phyloP scores from a whole-genome alignment of 1,140 invertebrate species.

The Ostrea denselamellosa region DNA sequence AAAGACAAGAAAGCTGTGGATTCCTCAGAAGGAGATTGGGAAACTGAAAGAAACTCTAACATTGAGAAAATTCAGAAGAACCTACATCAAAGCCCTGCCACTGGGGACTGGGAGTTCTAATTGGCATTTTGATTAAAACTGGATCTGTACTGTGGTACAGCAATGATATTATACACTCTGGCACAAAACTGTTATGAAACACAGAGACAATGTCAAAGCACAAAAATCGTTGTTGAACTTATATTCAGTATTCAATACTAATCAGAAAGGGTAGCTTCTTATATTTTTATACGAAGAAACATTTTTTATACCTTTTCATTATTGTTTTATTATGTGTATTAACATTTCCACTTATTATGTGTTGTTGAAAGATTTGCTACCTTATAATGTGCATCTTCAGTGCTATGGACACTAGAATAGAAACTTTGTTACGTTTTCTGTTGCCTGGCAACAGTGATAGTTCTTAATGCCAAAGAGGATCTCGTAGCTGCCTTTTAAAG shows the following conservation, averaged over 20 bases:
- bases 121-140: background rate
- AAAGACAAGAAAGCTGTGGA: conserved; percentile 71
- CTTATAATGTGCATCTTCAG: conserved; percentile 23
- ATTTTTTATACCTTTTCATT: conserved; percentile 59
- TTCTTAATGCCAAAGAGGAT: conserved; percentile 44
- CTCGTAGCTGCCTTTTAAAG: conserved; percentile 44
- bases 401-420: conserved; percentile 41
- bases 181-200: conserved; percentile 21
- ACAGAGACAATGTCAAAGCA: background rate
- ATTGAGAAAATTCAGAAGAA: conserved; percentile 73
- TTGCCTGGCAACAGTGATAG: conserved; percentile 33
- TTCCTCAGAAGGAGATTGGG: conserved; percentile 65
- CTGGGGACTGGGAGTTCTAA: conserved; percentile 76
- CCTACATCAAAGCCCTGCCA: conserved; percentile 62
- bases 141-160: background rate
- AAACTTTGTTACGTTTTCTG: conserved; percentile 34
- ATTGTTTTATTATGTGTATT: conserved; percentile 23
- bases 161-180: conserved; percentile 21
- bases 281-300: conserved; percentile 60
- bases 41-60: conserved; percentile 65
- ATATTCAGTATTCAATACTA: conserved; percentile 54
- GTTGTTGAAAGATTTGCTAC: conserved; percentile 35
- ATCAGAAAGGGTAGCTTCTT: conserved; percentile 58
- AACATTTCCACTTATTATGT: conserved; percentile 30
- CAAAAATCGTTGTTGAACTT: conserved; percentile 23